Conservation (phyloP, 1,140 invertebrate genomes). For the Apis florea region DNA sequence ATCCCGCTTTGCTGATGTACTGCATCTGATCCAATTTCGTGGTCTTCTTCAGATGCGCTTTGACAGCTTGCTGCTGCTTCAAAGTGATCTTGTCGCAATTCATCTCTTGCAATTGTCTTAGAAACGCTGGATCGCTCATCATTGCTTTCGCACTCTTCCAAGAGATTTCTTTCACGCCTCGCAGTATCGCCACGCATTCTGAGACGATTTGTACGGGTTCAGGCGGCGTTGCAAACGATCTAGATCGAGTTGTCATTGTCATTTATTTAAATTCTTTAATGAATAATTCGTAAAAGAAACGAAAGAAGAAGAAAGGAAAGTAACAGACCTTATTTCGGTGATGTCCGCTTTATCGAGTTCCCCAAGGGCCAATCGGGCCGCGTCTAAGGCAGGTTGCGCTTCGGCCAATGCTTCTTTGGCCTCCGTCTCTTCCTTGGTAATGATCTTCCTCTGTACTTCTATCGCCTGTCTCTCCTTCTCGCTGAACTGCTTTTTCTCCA, state of each 20-base stretch:
- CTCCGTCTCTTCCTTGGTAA: conserved; percentile 89
- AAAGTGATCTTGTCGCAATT: conserved; percentile 90
- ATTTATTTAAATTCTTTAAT: background rate
- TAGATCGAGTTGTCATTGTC: conserved; percentile 30
- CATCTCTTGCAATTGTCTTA: conserved; percentile 90
- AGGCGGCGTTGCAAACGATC: conserved; percentile 94
- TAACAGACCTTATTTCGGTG: conserved; percentile 88
- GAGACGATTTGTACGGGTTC: conserved; percentile 92
- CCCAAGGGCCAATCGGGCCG: conserved; percentile 88
- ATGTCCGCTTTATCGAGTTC: conserved; percentile 94
- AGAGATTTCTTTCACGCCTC: conserved; percentile 90
- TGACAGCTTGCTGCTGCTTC: conserved; percentile 86
- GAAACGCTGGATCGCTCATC: conserved; percentile 94
- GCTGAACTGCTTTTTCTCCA: conserved; percentile 88
- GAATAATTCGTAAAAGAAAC: too few species aligned
- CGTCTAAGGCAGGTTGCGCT: conserved; percentile 90
- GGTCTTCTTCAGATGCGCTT: conserved; percentile 85
- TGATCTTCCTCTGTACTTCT: conserved; percentile 88
- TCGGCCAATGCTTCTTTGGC: conserved; percentile 89
- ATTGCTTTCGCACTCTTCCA: conserved; percentile 95
- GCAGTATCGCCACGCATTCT: conserved; percentile 92
- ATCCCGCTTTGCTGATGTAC: conserved; percentile 89
- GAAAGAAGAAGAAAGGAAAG: too few species aligned
- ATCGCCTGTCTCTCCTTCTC: conserved; percentile 90
- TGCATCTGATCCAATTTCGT: conserved; percentile 89